phyloP scores from a whole-genome alignment of 1,140 invertebrate genomes.

The Zeugodacus cucurbitae region DNA sequence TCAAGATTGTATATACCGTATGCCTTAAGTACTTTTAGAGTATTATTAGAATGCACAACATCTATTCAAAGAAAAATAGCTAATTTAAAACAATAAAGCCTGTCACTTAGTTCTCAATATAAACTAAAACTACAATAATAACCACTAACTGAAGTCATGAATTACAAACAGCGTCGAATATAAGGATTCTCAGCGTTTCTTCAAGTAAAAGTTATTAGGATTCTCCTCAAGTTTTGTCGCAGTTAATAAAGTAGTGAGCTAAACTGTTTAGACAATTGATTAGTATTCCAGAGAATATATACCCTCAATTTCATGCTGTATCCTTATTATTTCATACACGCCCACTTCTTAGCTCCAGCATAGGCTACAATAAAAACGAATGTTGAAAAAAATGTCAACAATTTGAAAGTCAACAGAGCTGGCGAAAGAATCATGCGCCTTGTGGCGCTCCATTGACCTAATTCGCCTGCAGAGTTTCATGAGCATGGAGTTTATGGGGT shows the following conservation, averaged over 20 bases:
- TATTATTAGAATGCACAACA: too few species aligned
- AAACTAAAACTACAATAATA: too few species aligned
- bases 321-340: background rate
- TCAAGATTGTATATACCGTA: too few species aligned
- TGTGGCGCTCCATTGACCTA: constrained; percentile 19
- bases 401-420: background rate
- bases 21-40: too few species aligned
- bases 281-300: background rate
- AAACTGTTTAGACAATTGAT: background rate
- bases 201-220: background rate
- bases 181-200: background rate
- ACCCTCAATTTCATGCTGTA: background rate
- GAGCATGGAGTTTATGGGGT: background rate
- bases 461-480: background rate
- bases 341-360: background rate
- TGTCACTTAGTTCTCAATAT: too few species aligned
- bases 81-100: too few species aligned
- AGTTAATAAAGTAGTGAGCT: background rate
- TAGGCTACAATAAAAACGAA: background rate
- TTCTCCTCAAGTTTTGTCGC: background rate
- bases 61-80: too few species aligned
- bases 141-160: too few species aligned
- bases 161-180: background rate
- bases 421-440: background rate
- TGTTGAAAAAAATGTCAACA: background rate